phyloP scores from a whole-genome alignment of 2,888 invertebrate genomes.

The Noctua pronuba region DNA sequence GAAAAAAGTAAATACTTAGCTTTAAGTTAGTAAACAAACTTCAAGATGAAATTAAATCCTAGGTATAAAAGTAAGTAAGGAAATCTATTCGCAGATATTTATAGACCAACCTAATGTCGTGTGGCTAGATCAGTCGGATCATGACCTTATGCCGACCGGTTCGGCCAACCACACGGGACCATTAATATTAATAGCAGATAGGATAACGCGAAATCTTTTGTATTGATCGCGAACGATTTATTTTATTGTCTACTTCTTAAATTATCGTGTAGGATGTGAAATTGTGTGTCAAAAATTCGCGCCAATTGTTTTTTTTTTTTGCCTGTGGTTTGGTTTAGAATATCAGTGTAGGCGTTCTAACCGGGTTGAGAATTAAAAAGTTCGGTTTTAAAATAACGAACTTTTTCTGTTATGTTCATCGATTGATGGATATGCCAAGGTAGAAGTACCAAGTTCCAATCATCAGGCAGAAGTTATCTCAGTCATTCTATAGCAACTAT shows the following conservation, averaged over 20 bases:
- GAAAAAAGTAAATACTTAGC: background rate
- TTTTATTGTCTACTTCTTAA: slow-evolving; percentile 38
- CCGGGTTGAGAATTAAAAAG: background rate
- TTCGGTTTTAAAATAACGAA: background rate
- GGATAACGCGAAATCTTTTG: slow-evolving; percentile 55
- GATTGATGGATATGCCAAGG: background rate
- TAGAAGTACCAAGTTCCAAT: background rate
- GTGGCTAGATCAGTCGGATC: slow-evolving; percentile 59
- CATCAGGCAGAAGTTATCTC: background rate
- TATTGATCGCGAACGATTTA: slow-evolving; percentile 48
- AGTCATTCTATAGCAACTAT: background rate
- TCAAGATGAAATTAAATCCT: background rate
- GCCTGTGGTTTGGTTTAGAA: background rate
- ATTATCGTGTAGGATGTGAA: slow-evolving; percentile 35
- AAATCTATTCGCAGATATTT: slow-evolving; percentile 46
- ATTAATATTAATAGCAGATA: slow-evolving; percentile 62
- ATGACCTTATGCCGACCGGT: slow-evolving; percentile 72
- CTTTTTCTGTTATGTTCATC: background rate
- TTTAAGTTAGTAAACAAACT: slow-evolving; percentile 9
- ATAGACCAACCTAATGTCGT: slow-evolving; percentile 52
- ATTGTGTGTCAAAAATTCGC: background rate
- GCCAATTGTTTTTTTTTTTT: slow-evolving; percentile 5
- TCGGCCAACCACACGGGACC: slow-evolving; percentile 46
- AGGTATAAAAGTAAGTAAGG: slow-evolving; percentile 17
- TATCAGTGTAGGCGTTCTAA: slow-evolving; percentile 1